Base-by-base conservation (phyloP, 2,888 invertebrate species). In the Cacoxenus indagator region DNA sequence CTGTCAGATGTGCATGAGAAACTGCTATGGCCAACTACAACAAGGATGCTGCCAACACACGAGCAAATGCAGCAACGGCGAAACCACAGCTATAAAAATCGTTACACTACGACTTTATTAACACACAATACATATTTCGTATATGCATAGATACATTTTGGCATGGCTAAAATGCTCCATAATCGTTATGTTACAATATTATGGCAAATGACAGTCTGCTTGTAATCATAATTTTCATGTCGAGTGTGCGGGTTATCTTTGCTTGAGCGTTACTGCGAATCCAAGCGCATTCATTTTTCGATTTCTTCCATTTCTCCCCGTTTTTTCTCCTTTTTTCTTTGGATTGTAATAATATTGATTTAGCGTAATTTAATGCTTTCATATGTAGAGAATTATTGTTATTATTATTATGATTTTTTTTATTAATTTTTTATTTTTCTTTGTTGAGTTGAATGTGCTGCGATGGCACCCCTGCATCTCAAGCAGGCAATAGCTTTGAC, bases 221-320 rank as follows among this genome's bases (percentile, higher is more conserved):
- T 74, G 71, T 73, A 73, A 78, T 74, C 71, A 78, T 73, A 74
- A 76, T 74, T 76, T 75, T 75, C 75, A 73, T 71, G 70, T 74
- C 54, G 69, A 65, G 22, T 45, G n/a, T 67, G 19, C 51, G 67
- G 57, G 54, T 29, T 54, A 62, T 55, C 46, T 26, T 19, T 24
- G 4, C 17, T 54, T 57, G 14, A 17, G 14, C 48, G 17, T 46
- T 1, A 55, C n/a, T 43, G 43, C 19, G 19, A 31, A 17, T 37
- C 6, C 14, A 9, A 3, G 9, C 19, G 65, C 6, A 19, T 57
- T 31, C 51, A 43, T 37, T 24, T 65, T 29, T 29, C 22, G 51
- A 48, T 54, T n/a, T 45, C 57, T 29, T 27, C 37, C 26, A 9
- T 17, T 24, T 9, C 24, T 27, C 55, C 55, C 57, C 27, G 8